These are phyloP conservation scores for Tetrao urogallus DNA, from an alignment of 2,113 vertebrate genomes.

Conservation along the genomic window DNA sequence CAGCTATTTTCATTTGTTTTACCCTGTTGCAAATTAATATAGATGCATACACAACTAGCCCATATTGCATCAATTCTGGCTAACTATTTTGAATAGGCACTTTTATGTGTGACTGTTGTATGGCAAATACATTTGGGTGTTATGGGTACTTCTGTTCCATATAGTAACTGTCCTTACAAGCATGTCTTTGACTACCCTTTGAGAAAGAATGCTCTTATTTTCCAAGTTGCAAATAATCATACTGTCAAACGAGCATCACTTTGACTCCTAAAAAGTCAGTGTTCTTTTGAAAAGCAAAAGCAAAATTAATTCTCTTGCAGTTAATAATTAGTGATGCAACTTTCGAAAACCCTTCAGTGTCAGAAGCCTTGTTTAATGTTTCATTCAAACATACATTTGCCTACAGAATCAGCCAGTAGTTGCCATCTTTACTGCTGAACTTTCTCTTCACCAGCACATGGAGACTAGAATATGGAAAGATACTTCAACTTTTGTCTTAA, in stretches of 20 bases:
- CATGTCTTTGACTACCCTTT: neutral
- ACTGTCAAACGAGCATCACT: neutral
- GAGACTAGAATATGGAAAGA: constrained; percentile 50
- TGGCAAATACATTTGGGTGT: neutral
- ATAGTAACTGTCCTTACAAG: neutral
- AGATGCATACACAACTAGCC: neutral
- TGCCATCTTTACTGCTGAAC: constrained; percentile 37
- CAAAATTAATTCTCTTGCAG: constrained; percentile 2
- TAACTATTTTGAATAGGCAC: neutral
- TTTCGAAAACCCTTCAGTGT: neutral
- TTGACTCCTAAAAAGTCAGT: neutral
- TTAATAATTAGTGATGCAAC: constrained; percentile 11
- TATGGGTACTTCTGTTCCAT: neutral
- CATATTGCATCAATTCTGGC: neutral
- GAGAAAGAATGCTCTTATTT: constrained; percentile 26
- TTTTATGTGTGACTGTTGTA: neutral
- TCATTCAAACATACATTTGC: neutral
- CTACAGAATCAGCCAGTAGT: neutral
- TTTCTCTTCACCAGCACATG: constrained; percentile 19
- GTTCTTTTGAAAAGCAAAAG: neutral
- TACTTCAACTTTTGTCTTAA: constrained; percentile 57
- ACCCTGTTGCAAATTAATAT: neutral
- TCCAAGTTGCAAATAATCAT: constrained; percentile 5
- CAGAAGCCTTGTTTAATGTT: constrained; percentile 14
- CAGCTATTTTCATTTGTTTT: neutral